These are phyloP conservation scores for Gephyroberyx darwinii DNA, from an alignment of 2,797 vertebrate species.

Conservation along the genomic window DNA sequence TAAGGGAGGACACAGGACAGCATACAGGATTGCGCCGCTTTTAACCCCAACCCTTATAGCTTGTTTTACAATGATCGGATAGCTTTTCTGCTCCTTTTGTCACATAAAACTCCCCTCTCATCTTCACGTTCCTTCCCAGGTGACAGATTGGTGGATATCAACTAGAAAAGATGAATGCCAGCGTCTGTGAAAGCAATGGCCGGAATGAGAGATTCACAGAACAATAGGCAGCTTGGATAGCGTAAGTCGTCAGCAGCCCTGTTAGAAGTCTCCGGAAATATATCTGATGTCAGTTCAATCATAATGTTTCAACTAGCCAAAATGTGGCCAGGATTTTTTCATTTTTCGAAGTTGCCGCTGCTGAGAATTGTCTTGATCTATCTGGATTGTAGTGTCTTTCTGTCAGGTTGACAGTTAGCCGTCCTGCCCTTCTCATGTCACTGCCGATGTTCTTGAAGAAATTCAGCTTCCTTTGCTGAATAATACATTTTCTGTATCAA, in stretches of 20 bases:
- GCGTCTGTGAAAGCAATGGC: slow-evolving; percentile 37
- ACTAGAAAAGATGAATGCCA: slow-evolving; percentile 56
- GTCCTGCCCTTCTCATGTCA: slow-evolving; percentile 54
- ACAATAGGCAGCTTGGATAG: slow-evolving; percentile 62
- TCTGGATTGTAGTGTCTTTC: slow-evolving; percentile 42
- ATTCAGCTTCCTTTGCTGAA: too few relatives aligned
- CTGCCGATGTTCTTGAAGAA: background rate
- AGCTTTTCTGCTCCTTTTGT: slow-evolving; percentile 25
- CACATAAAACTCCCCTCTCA: slow-evolving; percentile 35
- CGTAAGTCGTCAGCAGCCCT: slow-evolving; percentile 44
- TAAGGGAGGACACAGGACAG: slow-evolving; percentile 38
- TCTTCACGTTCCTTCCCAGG: slow-evolving; percentile 22
- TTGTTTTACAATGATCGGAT: slow-evolving; percentile 37
- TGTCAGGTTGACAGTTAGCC: slow-evolving; percentile 50
- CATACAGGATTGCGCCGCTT: slow-evolving; percentile 23
- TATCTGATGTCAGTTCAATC: slow-evolving; percentile 69
- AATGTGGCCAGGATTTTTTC: slow-evolving; percentile 2
- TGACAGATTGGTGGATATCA: slow-evolving; percentile 47
- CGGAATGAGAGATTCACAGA: slow-evolving; percentile 69
- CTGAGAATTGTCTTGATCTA: slow-evolving; percentile 33
- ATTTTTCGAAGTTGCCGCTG: slow-evolving; percentile 15
- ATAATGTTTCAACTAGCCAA: slow-evolving; percentile 54
- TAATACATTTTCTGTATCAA: too few relatives aligned
- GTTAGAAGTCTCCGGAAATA: slow-evolving; percentile 53
- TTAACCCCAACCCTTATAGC: slow-evolving; percentile 43